A percentile compares a stretch with the other conserved stretches of the same genome.
Conservation (phyloP, 2,888 invertebrate species). For the Latheticus oryzae region DNA sequence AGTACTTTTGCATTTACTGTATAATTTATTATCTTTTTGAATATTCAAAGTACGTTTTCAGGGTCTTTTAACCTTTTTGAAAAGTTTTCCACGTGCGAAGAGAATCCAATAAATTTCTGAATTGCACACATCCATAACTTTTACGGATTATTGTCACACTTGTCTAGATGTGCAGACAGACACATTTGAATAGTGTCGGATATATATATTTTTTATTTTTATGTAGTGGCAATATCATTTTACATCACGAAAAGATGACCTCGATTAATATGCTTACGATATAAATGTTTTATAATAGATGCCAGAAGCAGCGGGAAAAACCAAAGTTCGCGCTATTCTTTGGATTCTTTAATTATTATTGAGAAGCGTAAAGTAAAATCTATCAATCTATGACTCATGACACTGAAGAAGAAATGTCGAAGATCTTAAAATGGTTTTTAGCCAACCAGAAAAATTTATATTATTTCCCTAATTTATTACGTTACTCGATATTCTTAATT, state of each 20-base stretch:
- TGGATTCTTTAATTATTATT: slow-evolving; percentile 18
- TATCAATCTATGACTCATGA: slow-evolving; percentile 16
- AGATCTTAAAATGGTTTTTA: too few species aligned
- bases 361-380: slow-evolving; percentile 22
- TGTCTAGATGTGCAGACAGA: slow-evolving; percentile 14
- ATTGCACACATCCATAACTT: slow-evolving; percentile 17
- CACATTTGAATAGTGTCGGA: slow-evolving; percentile 24
- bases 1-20: not conserved
- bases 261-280: slow-evolving; percentile 38
- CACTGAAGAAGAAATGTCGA: slow-evolving; percentile 27
- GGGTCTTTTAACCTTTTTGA: slow-evolving; percentile 16
- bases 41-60: slow-evolving; percentile 10
- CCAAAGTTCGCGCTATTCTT: slow-evolving; percentile 27
- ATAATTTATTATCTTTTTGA: not conserved
- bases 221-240: slow-evolving; percentile 16
- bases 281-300: slow-evolving; percentile 27
- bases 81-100: slow-evolving; percentile 30
- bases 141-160: slow-evolving; percentile 11
- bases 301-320: slow-evolving; percentile 27
- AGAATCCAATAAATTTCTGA: slow-evolving; percentile 27
- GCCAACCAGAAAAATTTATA: too few species aligned
- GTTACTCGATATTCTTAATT: too few species aligned
- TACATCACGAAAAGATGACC: slow-evolving; percentile 31
- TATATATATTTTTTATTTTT: slow-evolving; percentile 12
- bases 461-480: too few species aligned